These are phyloP conservation scores for Malacosoma neustria DNA, from an alignment of 2,888 invertebrate species.

Conservation along the genomic window DNA sequence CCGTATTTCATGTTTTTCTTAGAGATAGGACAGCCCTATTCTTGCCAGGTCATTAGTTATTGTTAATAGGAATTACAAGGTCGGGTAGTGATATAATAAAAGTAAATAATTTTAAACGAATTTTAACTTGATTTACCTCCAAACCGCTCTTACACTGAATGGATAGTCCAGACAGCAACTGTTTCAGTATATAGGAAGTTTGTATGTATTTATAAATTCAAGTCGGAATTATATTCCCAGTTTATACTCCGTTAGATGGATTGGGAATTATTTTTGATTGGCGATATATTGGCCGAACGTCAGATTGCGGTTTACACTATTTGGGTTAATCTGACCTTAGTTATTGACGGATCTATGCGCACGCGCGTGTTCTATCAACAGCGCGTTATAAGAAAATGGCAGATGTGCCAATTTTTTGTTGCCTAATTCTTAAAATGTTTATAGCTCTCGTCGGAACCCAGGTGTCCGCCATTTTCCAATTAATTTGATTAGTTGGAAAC, in stretches of 20 bases:
- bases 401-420: not conserved
- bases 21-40: too few relatives aligned
- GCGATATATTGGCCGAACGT: conserved; percentile 4
- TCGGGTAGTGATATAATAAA: too few relatives aligned
- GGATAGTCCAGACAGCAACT: conserved; percentile 13
- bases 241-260: conserved; percentile 5
- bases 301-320: not conserved
- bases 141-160: not conserved
- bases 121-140: not conserved
- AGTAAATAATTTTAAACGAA: too few relatives aligned
- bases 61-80: too few relatives aligned
- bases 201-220: conserved; percentile 18
- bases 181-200: conserved; percentile 18
- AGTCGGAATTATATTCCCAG: conserved; percentile 8
- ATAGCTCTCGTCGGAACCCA: not conserved
- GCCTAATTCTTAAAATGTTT: not conserved
- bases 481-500: not conserved
- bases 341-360: not conserved
- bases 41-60: too few relatives aligned
- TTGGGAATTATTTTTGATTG: conserved; percentile 6
- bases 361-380: not conserved
- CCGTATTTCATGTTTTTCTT: too few relatives aligned
- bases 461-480: not conserved
- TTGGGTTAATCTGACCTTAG: not conserved
- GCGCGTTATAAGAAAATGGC: not conserved